phyloP scores from a whole-genome alignment of 2,888 invertebrate species.

The Andrena bicolor region DNA sequence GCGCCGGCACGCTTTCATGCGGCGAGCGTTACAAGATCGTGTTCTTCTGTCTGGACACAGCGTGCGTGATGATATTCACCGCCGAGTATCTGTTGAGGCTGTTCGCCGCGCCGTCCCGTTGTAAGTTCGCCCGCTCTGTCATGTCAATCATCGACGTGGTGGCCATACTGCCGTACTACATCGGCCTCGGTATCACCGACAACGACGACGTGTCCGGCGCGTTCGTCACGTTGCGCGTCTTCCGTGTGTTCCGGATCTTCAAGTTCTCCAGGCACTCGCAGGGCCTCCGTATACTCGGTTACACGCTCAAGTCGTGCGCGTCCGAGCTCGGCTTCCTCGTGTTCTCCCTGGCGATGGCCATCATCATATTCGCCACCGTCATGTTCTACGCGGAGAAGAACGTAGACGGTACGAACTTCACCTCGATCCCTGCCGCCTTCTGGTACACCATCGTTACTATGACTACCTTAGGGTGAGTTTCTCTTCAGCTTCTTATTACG shows the following conservation, averaged over 20 bases:
- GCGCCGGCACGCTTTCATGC: constrained; percentile 95
- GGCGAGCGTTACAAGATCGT: constrained; percentile 99
- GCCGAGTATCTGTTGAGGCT: constrained; percentile 98
- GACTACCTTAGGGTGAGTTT: constrained; percentile 98
- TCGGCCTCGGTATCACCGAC: constrained; percentile 98
- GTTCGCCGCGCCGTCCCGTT: constrained; percentile 99
- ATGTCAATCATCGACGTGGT: constrained; percentile 99
- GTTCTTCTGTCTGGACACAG: constrained; percentile 99
- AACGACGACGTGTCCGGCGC: constrained; percentile 99
- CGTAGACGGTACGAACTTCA: constrained; percentile 98
- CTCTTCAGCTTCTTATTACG: constrained; percentile 30
- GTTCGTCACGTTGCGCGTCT: constrained; percentile 99
- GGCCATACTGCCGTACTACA: constrained; percentile 99
- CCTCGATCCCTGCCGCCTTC: constrained; percentile 99
- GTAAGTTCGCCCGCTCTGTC: constrained; percentile 98
- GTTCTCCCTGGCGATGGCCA: constrained; percentile 99
- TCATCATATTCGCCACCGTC: constrained; percentile 99
- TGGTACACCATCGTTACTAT: constrained; percentile 99
- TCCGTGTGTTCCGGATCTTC: constrained; percentile 99
- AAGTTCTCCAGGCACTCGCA: constrained; percentile 99
- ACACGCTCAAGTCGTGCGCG: constrained; percentile 99
- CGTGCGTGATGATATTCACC: constrained; percentile 99
- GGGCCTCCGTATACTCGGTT: constrained; percentile 98
- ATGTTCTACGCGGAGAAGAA: constrained; percentile 99
- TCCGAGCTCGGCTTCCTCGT: constrained; percentile 99